phyloP scores from a whole-genome alignment of 2,797 vertebrate species.

The Lithobates sylvaticus region DNA sequence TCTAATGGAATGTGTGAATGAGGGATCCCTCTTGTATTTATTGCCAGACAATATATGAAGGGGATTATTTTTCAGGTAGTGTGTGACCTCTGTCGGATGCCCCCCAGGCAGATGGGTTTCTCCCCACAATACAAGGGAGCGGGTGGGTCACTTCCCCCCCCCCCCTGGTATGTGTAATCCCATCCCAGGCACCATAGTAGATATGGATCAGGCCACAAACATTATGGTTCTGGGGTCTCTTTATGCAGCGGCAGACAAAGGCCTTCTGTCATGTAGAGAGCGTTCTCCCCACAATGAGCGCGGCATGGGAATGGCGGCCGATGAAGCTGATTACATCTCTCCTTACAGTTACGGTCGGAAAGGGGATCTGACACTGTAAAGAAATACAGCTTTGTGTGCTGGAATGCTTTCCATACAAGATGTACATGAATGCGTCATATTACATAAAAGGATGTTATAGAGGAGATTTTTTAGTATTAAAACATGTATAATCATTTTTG shows the following conservation, averaged over 20 bases:
- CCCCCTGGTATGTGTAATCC: slow-evolving; percentile 12
- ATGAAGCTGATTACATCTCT: slow-evolving; percentile 28
- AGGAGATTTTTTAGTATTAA: no score
- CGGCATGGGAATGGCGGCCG: neutral
- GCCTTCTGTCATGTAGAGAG: slow-evolving; percentile 33
- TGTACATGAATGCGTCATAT: no score
- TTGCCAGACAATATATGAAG: neutral
- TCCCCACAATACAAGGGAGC: slow-evolving; percentile 31
- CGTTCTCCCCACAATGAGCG: neutral
- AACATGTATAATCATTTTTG: no score
- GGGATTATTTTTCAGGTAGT: slow-evolving; percentile 7
- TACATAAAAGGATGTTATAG: no score
- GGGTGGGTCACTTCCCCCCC: neutral
- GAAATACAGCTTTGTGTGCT: slow-evolving; percentile 12
- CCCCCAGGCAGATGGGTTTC: slow-evolving; percentile 12
- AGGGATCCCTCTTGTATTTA: neutral
- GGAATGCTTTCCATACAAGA: neutral
- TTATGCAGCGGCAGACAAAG: slow-evolving; percentile 39
- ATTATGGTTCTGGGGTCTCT: neutral
- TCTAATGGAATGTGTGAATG: neutral
- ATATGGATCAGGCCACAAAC: neutral
- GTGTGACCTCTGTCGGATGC: neutral
- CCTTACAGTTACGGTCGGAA: neutral
- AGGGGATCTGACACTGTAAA: slow-evolving; percentile 18
- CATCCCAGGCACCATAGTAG: slow-evolving; percentile 4